These are phyloP conservation scores for Hepsetus odoe DNA, from an alignment of 2,113 vertebrate species.

Conservation along the genomic window DNA sequence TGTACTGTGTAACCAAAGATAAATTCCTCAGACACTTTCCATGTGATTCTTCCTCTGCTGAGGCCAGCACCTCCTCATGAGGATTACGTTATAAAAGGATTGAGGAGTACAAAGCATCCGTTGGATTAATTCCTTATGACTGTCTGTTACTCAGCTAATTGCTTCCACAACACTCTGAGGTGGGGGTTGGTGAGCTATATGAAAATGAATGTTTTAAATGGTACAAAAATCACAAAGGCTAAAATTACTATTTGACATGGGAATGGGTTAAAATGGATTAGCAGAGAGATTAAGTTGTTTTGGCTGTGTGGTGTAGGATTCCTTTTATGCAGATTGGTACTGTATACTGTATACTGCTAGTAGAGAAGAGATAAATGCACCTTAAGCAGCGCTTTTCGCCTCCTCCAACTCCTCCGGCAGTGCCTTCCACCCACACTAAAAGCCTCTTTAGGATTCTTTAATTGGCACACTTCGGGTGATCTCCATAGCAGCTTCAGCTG, in stretches of 20 bases:
- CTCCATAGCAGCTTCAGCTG: conserved; percentile 29
- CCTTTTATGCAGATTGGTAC: conserved; percentile 4
- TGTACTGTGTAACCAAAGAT: too few species aligned
- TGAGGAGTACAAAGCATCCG: conserved; percentile 54
- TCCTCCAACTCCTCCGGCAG: conserved; percentile 8
- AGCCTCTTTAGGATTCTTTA: conserved; percentile 35
- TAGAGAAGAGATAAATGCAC: background rate
- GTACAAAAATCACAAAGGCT: background rate
- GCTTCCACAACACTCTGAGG: conserved; percentile 3
- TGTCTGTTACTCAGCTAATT: conserved; percentile 26
- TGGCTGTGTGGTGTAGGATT: background rate
- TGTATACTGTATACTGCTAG: conserved; percentile 4
- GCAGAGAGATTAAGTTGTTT: background rate
- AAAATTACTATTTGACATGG: background rate
- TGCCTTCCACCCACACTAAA: conserved; percentile 31
- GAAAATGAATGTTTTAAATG: conserved; percentile 9
- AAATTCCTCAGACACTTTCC: too few species aligned
- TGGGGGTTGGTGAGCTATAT: background rate
- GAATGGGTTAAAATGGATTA: background rate
- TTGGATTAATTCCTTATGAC: conserved; percentile 46
- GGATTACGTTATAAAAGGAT: conserved; percentile 57
- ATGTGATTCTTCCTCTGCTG: background rate
- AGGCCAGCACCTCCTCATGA: background rate
- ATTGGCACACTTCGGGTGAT: conserved; percentile 46
- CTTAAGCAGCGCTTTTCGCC: background rate